Evolutionary conservation across 2,113 vertebrate species (phyloP), one percentile per base, ranked within the genome.

Genomic region (Sylvia atricapilla): DNA sequence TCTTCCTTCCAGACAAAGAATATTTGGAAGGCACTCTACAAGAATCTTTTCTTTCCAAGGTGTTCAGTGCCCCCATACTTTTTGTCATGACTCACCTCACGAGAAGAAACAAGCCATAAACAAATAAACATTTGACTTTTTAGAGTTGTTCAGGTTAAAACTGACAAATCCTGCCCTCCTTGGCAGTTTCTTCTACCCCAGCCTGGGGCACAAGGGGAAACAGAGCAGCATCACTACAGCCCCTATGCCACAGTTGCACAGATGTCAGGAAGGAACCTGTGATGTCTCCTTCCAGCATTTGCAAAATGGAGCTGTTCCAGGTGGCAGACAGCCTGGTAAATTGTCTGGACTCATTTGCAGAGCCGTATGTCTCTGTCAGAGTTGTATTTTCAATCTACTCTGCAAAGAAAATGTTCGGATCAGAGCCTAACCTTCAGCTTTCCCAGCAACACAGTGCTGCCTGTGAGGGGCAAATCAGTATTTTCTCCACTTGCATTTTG

Each of bases 291-390:
- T 70, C 60, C 63, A 85, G 62, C 47, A 64, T 83, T 82, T 89
- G 44, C 0, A 0, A 90, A 84, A 67, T 87, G 89, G 90, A 94
- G 41, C 49, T 44, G 49, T 95, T 96, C 90, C 88, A 96, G 81
- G 93, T 95, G 96, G 70, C 86, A 90, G 63, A 84, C 95, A 94
- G 79, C 62, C 93, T 87, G 81, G 60, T 67, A 95, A 95, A 92
- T 91, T 93, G 53, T 94, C 84, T 95, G 93, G 50, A 85, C 79
- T 72, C 60, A 66, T 92, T 87, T 93, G 25, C 24, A 77, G 76
- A 76, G 87, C 95, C 82, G 70, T 95, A 91, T 91, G 89, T 94
- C 91, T 96, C 75, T 0, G 0, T 82, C 60, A 70, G 46, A 89
- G 33, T 49, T 78, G 55, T 66, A 67, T 87, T 95, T 93, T 95